Evolutionary conservation across 2,113 vertebrate genomes (phyloP), one percentile per base, ranked within the genome.

Genomic region (Phaethon lepturus): DNA sequence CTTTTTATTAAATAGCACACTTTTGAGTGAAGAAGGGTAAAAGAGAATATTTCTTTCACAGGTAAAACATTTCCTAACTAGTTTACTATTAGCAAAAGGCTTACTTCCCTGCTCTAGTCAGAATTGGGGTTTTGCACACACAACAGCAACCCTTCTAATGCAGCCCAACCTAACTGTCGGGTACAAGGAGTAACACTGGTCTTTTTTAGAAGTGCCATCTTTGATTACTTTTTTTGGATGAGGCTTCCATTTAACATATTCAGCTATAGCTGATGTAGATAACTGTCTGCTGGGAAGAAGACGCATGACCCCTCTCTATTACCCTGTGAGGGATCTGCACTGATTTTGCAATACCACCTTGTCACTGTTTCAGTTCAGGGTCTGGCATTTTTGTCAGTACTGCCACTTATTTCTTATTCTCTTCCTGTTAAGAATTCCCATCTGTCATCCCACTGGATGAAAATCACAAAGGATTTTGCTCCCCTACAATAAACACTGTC

Each of bases 281-380:
- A 40, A 52, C 84, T 94, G 78, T 60, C 86, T 95, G 45, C 40
- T 23, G 77, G 80, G 77, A 93, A 44, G 1, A 95, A 50, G 67
- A 92, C 35, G 88, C 55, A 95, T 86, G n/a, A 77, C 45, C 25
- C 35, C 59, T 89, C 40, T 73, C 3, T 44, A 55, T 71, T 71
- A 75, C 15, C 73, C 52, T 49, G 38, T 42, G 60, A 3, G 4
- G 29, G 26, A 84, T 23, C 16, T 60, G 58, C 73, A 95, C 44
- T 83, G 73, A 93, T 95, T 95, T 95, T 93, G 55, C 60, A 91
- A 53, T 67, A 75, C 11, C n/a, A 59, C 40, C 85, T 91, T 90
- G 66, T 66, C 74, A 60, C 50, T 40, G 26, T 75, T 97, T 95
- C 60, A 53, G 68, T 80, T 85, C 79, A 78, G 1, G 1, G 50